phyloP scores from a whole-genome alignment of 2,797 vertebrate species.

The Erpetoichthys calabaricus region DNA sequence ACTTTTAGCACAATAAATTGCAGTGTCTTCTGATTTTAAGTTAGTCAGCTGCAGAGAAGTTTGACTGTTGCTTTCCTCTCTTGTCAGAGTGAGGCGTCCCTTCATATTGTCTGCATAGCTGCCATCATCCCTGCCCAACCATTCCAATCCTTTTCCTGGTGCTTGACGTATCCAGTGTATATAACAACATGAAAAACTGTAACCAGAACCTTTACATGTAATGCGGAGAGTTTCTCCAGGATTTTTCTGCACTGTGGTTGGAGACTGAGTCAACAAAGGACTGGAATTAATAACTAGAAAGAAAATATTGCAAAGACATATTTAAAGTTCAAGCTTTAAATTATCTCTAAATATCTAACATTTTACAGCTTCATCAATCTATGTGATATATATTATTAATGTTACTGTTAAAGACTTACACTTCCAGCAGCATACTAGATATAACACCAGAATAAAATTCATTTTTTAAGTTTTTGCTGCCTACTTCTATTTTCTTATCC shows the following conservation, averaged over 20 bases:
- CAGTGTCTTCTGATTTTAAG: conserved; percentile 4
- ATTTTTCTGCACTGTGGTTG: not conserved
- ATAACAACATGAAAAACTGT: not conserved
- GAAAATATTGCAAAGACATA: no score
- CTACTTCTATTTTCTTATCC: no score
- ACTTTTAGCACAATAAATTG: not conserved
- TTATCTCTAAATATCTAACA: no score
- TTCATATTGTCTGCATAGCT: conserved; percentile 1
- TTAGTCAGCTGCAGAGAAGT: conserved; percentile 6
- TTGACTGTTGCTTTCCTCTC: conserved; percentile 2
- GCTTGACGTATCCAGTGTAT: conserved; percentile 8
- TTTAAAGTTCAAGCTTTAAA: no score
- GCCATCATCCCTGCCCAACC: not conserved
- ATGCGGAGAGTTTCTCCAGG: conserved; percentile 7
- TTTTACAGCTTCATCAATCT: no score
- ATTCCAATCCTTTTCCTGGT: conserved; percentile 7
- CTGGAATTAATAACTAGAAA: no score
- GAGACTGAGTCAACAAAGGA: no score
- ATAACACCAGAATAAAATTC: no score
- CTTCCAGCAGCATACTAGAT: no score
- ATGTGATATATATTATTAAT: no score
- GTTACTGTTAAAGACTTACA: no score
- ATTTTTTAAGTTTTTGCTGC: no score
- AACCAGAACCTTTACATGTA: conserved; percentile 3
- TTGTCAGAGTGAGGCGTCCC: conserved; percentile 5